A percentile compares a stretch with the other conserved stretches of the same genome.
Conservation (phyloP, 2,888 invertebrate species). For the Proisotoma minuta region DNA sequence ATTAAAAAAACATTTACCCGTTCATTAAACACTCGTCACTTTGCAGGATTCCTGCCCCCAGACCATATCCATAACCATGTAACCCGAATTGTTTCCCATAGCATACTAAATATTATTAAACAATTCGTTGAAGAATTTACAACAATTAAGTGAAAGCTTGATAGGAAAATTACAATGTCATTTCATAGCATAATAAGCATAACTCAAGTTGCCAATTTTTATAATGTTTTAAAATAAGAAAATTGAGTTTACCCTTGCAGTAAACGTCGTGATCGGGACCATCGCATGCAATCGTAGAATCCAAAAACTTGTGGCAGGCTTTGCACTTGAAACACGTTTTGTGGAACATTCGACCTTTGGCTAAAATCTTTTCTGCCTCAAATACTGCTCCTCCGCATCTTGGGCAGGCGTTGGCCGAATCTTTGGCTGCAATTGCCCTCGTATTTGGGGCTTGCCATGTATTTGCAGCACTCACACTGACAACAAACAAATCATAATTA, state of each 20-base stretch:
- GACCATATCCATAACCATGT: constrained; percentile 94
- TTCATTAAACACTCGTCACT: constrained; percentile 74
- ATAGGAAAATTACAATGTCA: no score
- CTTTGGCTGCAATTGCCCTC: constrained; percentile 26
- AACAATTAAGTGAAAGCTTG: no score
- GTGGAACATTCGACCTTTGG: constrained; percentile 79
- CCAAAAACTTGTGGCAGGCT: constrained; percentile 78
- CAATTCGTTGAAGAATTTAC: no score
- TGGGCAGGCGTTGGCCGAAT: constrained; percentile 61
- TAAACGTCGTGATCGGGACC: constrained; percentile 93
- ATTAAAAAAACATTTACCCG: constrained; percentile 58
- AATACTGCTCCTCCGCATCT: constrained; percentile 84
- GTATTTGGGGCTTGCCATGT: constrained; percentile 33
- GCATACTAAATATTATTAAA: constrained; percentile 66
- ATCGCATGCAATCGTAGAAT: constrained; percentile 86
- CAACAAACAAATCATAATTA: not conserved
- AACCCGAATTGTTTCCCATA: constrained; percentile 97
- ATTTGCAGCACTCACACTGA: constrained; percentile 10
- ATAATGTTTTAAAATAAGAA: not conserved
- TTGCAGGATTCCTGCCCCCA: constrained; percentile 89
- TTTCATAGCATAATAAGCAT: no score
- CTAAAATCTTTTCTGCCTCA: constrained; percentile 88
- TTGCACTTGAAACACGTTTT: constrained; percentile 91
- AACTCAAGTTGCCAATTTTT: no score
- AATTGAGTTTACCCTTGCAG: constrained; percentile 77